These are phyloP conservation scores for Hexactinellida sp. DNA, from an alignment of 37 sponge, comb jelly and placozoan species.

Conservation along the genomic window DNA sequence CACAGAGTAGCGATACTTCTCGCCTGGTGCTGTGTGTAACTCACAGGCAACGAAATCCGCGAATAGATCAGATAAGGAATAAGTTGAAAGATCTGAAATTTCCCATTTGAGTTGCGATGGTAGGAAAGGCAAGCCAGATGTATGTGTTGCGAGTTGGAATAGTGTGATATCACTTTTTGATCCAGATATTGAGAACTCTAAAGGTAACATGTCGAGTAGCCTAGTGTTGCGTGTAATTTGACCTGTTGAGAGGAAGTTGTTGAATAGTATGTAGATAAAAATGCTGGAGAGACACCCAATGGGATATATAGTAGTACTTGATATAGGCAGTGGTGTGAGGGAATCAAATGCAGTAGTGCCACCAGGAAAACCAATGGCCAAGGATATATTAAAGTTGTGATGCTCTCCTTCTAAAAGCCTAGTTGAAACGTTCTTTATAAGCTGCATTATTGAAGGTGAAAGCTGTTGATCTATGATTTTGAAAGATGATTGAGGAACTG, in stretches of 20 bases:
- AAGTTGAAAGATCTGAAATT: background rate
- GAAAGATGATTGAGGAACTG: background rate
- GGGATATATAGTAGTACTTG: background rate
- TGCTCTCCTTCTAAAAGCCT: background rate
- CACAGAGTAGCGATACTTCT: background rate
- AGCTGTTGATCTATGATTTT: background rate
- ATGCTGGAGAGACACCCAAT: conserved; percentile 13
- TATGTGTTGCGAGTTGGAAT: background rate
- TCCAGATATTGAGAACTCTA: background rate
- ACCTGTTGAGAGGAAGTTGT: background rate
- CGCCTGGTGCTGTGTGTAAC: background rate
- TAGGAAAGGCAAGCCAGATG: background rate
- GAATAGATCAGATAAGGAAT: background rate
- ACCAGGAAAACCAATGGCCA: background rate
- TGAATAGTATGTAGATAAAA: background rate
- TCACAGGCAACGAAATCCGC: background rate
- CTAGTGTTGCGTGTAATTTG: background rate
- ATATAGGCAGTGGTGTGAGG: background rate
- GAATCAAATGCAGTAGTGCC: background rate
- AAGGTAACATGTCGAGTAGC: background rate
- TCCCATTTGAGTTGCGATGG: background rate
- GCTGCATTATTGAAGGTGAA: background rate
- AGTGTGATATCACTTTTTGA: background rate
- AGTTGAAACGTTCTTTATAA: background rate
- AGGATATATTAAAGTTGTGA: background rate